These are phyloP conservation scores for Sorex fumeus DNA, from an alignment of 2,113 vertebrate species.

Conservation along the genomic window DNA sequence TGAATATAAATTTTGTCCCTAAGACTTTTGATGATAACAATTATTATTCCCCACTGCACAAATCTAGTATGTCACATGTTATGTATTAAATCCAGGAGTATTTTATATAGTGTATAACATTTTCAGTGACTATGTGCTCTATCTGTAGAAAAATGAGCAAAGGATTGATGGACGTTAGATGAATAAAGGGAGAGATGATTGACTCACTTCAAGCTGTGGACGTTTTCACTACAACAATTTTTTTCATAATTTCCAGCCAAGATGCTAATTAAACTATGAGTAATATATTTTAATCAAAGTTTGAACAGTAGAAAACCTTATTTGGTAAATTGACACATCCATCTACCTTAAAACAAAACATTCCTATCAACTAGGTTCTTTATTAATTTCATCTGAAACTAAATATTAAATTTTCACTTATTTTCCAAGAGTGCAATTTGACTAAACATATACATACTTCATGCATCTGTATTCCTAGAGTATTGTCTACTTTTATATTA, in stretches of 20 bases:
- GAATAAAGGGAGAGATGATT: not conserved
- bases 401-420: not conserved
- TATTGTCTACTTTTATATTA: not conserved
- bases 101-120: not conserved
- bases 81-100: not conserved
- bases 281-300: not conserved
- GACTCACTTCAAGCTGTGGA: constrained; percentile 4
- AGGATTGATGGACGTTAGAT: not conserved
- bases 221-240: not conserved
- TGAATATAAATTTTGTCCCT: not conserved
- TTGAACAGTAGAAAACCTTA: constrained; percentile 49
- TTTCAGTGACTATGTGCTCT: not conserved
- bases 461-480: not conserved
- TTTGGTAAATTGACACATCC: not conserved
- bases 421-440: constrained; percentile 11
- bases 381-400: constrained; percentile 16
- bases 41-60: not conserved
- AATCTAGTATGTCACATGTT: not conserved
- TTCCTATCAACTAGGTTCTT: constrained; percentile 6
- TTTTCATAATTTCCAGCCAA: constrained; percentile 49
- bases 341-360: constrained; percentile 43
- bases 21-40: not conserved
- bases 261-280: constrained; percentile 52
- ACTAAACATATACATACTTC: not conserved
- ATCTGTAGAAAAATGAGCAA: not conserved